Conservation (phyloP, 2,888 invertebrate genomes). For the Onchidella celtica region DNA sequence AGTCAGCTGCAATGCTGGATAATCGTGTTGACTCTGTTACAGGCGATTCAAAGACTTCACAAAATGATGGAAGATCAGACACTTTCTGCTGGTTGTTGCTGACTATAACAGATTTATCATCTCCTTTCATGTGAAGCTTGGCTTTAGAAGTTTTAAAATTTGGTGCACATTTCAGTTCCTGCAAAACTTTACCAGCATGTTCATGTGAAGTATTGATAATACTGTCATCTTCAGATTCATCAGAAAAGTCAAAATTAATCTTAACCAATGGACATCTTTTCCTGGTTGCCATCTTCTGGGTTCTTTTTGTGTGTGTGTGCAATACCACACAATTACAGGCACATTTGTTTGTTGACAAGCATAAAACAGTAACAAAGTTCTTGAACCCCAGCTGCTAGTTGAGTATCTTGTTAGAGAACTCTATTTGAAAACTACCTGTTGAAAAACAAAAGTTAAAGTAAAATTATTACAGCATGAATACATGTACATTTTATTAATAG, state of each 20-base stretch:
- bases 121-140: background rate
- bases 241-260: slow-evolving; percentile 47
- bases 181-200: background rate
- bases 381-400: too few species aligned
- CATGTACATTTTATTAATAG: too few species aligned
- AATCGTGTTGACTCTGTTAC: slow-evolving; percentile 70
- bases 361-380: too few species aligned
- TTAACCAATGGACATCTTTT: background rate
- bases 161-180: background rate
- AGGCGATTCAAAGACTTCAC: slow-evolving; percentile 61
- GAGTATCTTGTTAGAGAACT: too few species aligned
- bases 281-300: slow-evolving; percentile 18
- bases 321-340: too few species aligned
- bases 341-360: too few species aligned
- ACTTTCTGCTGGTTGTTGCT: background rate
- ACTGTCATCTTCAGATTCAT: slow-evolving; percentile 39
- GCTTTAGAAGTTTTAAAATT: background rate
- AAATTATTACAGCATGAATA: too few species aligned
- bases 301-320: too few species aligned
- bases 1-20: background rate
- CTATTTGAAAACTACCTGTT: too few species aligned
- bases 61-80: slow-evolving; percentile 35
- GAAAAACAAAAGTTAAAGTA: too few species aligned
- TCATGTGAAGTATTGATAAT: background rate
- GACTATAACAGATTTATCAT: slow-evolving; percentile 1